Conservation (phyloP, 2,797 vertebrate genomes). For the Heterohyrax brucei region DNA sequence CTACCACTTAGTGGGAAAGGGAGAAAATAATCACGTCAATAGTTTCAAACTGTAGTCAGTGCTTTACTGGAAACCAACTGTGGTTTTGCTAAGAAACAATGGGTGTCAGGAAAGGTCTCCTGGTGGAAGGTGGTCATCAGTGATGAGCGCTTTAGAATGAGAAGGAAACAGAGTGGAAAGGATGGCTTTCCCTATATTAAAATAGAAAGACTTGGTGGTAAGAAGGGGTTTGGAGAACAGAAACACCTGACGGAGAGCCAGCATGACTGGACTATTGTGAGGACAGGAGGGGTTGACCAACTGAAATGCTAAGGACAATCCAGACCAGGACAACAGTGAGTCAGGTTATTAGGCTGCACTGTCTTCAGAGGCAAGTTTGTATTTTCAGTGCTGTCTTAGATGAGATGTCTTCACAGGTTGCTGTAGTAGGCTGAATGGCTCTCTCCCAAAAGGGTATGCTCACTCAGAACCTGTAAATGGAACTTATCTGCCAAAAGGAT, state of each 20-base stretch:
- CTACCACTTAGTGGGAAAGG: background rate
- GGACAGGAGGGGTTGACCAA: background rate
- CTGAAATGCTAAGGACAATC: no score
- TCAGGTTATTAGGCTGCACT: background rate
- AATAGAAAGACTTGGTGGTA: background rate
- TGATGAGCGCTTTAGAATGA: background rate
- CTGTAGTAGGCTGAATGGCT: no score
- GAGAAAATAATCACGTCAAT: background rate
- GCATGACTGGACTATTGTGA: rapidly evolving
- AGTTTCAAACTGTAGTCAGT: background rate
- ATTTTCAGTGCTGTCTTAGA: background rate
- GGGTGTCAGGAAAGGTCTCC: rapidly evolving
- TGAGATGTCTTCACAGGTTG: background rate
- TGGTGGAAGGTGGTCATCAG: background rate
- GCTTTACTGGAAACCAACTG: background rate
- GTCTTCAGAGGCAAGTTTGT: background rate
- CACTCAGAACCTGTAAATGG: background rate
- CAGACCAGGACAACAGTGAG: background rate
- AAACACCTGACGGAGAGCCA: background rate
- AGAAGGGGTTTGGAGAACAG: background rate
- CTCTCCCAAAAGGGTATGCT: background rate
- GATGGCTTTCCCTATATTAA: background rate
- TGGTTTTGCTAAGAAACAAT: background rate
- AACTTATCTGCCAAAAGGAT: background rate
- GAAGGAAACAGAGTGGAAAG: no score